phyloP scores from a whole-genome alignment of 2,113 vertebrate species.

The Scortum barcoo region DNA sequence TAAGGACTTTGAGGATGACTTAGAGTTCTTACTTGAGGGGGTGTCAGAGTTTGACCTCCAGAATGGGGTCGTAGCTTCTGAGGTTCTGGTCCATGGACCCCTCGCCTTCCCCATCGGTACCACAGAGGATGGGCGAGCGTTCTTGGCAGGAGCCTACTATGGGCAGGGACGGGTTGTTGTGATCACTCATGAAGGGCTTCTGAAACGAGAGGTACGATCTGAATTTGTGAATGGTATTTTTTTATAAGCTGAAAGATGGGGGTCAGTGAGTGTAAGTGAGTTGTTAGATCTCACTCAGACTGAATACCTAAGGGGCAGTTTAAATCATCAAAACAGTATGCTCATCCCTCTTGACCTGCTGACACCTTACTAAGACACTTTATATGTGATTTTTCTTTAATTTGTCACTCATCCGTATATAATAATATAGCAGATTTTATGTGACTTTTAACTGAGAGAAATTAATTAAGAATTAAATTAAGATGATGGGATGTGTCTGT shows the following conservation, averaged over 20 bases:
- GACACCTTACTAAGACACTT: too few species aligned
- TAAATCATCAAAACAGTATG: too few species aligned
- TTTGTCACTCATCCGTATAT: too few species aligned
- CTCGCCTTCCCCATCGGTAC: constrained; percentile 83
- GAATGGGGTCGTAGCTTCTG: constrained; percentile 57
- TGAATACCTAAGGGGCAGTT: too few species aligned
- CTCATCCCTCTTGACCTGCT: too few species aligned
- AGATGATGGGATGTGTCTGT: too few species aligned
- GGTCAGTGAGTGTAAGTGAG: background rate
- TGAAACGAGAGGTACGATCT: constrained; percentile 60
- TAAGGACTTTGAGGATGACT: constrained; percentile 82
- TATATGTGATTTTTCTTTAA: too few species aligned
- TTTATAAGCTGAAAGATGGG: background rate
- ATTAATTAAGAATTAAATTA: too few species aligned
- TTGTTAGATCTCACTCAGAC: too few species aligned
- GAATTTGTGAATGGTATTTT: background rate
- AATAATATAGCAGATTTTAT: too few species aligned
- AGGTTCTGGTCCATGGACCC: constrained; percentile 80
- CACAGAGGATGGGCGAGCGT: constrained; percentile 53
- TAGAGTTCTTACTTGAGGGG: constrained; percentile 77
- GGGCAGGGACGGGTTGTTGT: constrained; percentile 83
- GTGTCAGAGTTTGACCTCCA: constrained; percentile 79
- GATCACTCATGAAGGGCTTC: constrained; percentile 74
- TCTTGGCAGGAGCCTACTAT: constrained; percentile 83
- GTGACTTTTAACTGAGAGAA: too few species aligned